Conservation (phyloP, 2,888 invertebrate species). For the Aporophyla lueneburgensis region DNA sequence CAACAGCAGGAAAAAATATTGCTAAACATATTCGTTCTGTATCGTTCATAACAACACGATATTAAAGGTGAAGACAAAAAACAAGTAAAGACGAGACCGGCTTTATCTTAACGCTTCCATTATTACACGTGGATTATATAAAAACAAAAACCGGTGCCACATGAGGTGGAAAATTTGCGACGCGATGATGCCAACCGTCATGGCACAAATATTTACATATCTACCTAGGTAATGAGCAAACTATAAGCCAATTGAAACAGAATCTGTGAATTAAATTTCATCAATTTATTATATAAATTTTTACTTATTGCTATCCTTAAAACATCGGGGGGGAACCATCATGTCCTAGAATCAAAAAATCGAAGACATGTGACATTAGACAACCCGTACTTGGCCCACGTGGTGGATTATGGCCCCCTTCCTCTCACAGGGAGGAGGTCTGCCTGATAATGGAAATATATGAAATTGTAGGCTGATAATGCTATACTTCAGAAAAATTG, state of each 20-base stretch:
- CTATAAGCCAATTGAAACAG: background rate
- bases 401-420: no score
- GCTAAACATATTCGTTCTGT: slow-evolving; percentile 13
- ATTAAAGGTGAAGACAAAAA: slow-evolving; percentile 13
- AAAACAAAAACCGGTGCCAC: slow-evolving; percentile 44
- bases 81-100: slow-evolving; percentile 29
- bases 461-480: no score
- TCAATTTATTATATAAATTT: background rate
- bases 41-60: slow-evolving; percentile 31
- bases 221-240: background rate
- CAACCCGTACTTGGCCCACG: no score
- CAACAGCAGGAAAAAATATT: background rate
- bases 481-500: background rate
- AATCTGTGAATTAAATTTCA: slow-evolving; percentile 8
- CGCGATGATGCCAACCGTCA: slow-evolving; percentile 11
- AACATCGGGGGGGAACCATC: no score
- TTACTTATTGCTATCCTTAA: background rate
- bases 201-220: slow-evolving; percentile 25
- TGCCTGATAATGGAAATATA: no score
- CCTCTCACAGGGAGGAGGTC: no score
- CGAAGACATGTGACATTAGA: no score
- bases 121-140: slow-evolving; percentile 32
- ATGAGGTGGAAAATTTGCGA: slow-evolving; percentile 41
- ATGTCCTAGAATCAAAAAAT: no score
- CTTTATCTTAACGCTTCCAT: slow-evolving; percentile 14